Conservation (phyloP, 1,140 invertebrate species). For the Trichogramma pretiosum region DNA sequence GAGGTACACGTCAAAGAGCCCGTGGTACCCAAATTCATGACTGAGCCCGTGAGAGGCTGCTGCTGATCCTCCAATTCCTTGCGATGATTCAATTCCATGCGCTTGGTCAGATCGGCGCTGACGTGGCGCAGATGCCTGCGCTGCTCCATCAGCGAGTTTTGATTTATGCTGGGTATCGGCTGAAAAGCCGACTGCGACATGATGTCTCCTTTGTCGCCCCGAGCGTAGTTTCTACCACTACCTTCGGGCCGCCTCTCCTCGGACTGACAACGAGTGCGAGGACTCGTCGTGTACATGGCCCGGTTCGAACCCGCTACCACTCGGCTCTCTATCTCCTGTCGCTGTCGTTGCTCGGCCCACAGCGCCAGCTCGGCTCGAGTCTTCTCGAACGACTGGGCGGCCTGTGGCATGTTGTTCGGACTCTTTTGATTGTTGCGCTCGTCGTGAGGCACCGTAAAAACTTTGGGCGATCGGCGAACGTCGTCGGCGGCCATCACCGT, state of each 20-base stretch:
- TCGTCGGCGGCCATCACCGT: slow-evolving; percentile 38
- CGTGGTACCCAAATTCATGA: slow-evolving; percentile 34
- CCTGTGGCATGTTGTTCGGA: slow-evolving; percentile 32
- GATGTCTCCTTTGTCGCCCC: slow-evolving; percentile 34
- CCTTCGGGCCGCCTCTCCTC: slow-evolving; percentile 33
- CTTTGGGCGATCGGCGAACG: slow-evolving; percentile 39
- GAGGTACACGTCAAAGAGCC: slow-evolving; percentile 17
- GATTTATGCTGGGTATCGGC: slow-evolving; percentile 40
- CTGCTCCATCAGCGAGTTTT: slow-evolving; percentile 42
- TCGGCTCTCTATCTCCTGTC: slow-evolving; percentile 37
- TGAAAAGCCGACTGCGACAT: slow-evolving; percentile 38
- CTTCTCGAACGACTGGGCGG: slow-evolving; percentile 42
- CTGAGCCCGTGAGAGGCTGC: slow-evolving; percentile 37
- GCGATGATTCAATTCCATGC: slow-evolving; percentile 38
- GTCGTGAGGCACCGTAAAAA: slow-evolving; percentile 38
- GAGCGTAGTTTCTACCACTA: slow-evolving; percentile 15
- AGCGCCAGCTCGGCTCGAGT: slow-evolving; percentile 39
- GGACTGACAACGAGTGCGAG: slow-evolving; percentile 36
- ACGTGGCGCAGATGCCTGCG: slow-evolving; percentile 41
- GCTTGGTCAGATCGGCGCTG: slow-evolving; percentile 41
- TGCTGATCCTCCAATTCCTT: slow-evolving; percentile 44
- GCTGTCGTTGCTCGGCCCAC: slow-evolving; percentile 41
- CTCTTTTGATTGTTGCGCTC: slow-evolving; percentile 38
- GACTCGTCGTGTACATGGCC: slow-evolving; percentile 35
- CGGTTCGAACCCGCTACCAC: slow-evolving; percentile 26